phyloP scores from a whole-genome alignment of 2,113 vertebrate genomes.

The Bufo gargarizans region DNA sequence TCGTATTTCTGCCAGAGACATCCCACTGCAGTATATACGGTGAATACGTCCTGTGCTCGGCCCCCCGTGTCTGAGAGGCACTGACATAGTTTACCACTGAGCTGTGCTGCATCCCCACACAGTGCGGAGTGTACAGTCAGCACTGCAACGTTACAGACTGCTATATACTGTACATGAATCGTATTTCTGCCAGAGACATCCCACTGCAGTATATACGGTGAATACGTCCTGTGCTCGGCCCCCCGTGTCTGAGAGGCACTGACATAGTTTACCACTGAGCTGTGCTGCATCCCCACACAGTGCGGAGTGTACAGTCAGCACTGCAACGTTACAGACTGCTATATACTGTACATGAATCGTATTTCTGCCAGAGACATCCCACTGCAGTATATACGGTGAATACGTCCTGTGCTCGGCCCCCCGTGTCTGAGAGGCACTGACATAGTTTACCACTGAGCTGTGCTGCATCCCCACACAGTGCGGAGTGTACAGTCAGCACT shows the following conservation, averaged over 20 bases:
- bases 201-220: too few species aligned
- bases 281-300: neutral
- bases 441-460: conserved; percentile 4
- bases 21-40: too few species aligned
- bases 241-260: neutral
- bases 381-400: too few species aligned
- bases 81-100: neutral
- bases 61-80: neutral
- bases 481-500: neutral
- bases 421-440: neutral
- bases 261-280: neutral
- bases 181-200: too few species aligned
- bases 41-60: neutral
- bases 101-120: conserved; percentile 1
- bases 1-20: too few species aligned
- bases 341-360: neutral
- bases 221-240: neutral
- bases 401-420: neutral
- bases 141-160: too few species aligned
- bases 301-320: neutral
- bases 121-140: neutral
- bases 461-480: neutral
- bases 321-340: too few species aligned
- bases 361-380: too few species aligned
- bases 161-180: neutral